Conservation (phyloP, 2,888 invertebrate genomes). For the Dryadula phaetusa region DNA sequence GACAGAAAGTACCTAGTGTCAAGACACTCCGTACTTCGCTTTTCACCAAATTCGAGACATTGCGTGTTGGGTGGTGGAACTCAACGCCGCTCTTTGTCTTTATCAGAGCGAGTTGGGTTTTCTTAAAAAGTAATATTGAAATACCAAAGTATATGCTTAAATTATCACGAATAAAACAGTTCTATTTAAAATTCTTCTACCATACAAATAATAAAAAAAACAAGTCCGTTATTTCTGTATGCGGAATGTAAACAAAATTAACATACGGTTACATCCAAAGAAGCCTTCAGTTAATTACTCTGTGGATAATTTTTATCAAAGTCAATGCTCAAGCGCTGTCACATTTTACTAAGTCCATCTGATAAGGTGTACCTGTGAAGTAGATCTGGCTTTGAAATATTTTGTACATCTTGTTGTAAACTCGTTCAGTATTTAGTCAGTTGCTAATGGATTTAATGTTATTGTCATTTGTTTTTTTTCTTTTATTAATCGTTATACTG, state of each 20-base stretch:
- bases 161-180: no score
- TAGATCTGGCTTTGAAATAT: neutral
- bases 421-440: slow-evolving; percentile 4
- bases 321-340: slow-evolving; percentile 34
- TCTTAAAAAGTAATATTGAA: no score
- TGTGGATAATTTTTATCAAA: slow-evolving; percentile 24
- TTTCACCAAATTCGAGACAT: no score
- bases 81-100: no score
- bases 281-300: slow-evolving; percentile 13
- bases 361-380: slow-evolving; percentile 16
- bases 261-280: neutral
- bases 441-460: slow-evolving; percentile 20
- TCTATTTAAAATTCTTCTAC: no score
- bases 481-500: neutral
- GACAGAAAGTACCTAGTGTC: no score
- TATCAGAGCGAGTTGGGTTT: no score
- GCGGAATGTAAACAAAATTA: neutral
- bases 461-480: neutral
- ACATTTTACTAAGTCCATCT: slow-evolving; percentile 29
- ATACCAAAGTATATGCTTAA: no score
- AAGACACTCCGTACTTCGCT: no score
- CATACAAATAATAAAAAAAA: neutral
- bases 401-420: neutral
- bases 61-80: no score
- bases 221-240: neutral